Conservation (phyloP, 2,113 vertebrate species). For the Zosterops borbonicus region DNA sequence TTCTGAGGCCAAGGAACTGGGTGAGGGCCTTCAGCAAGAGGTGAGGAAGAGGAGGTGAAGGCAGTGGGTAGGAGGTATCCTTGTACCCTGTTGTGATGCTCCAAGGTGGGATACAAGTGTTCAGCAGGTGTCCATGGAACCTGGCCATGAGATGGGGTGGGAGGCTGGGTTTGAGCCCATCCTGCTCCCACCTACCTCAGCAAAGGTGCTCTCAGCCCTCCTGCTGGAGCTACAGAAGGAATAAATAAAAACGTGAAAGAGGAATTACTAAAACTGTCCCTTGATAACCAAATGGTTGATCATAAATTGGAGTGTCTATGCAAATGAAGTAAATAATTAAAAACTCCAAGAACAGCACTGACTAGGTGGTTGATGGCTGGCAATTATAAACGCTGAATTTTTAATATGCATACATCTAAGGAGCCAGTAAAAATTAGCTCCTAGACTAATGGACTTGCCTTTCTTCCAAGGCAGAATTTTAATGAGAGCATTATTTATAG, state of each 20-base stretch:
- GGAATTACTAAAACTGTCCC: slow-evolving; percentile 76
- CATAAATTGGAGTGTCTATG: slow-evolving; percentile 82
- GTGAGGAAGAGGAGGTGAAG: background rate
- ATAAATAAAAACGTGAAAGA: slow-evolving; percentile 75
- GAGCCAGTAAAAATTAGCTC: slow-evolving; percentile 82
- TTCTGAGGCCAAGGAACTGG: background rate
- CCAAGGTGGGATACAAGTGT: background rate
- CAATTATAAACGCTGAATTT: slow-evolving; percentile 83
- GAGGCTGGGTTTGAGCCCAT: background rate
- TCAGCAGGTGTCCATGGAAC: fast-evolving
- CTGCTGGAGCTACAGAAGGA: slow-evolving; percentile 45
- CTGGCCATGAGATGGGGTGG: fast-evolving
- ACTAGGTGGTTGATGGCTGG: slow-evolving; percentile 82
- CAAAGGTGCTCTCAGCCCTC: background rate
- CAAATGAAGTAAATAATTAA: slow-evolving; percentile 87
- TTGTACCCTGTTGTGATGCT: fast-evolving
- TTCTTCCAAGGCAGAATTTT: slow-evolving; percentile 80
- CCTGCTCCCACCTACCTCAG: background rate
- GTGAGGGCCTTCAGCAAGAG: background rate
- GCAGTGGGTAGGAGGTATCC: background rate
- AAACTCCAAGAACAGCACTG: slow-evolving; percentile 78
- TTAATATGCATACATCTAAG: slow-evolving; percentile 81
- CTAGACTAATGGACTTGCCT: slow-evolving; percentile 82
- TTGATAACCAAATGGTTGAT: slow-evolving; percentile 76
- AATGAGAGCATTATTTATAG: slow-evolving; percentile 83